Evolutionary conservation across 2,113 vertebrate species (phyloP).

Genomic region (Rallus limicola): DNA sequence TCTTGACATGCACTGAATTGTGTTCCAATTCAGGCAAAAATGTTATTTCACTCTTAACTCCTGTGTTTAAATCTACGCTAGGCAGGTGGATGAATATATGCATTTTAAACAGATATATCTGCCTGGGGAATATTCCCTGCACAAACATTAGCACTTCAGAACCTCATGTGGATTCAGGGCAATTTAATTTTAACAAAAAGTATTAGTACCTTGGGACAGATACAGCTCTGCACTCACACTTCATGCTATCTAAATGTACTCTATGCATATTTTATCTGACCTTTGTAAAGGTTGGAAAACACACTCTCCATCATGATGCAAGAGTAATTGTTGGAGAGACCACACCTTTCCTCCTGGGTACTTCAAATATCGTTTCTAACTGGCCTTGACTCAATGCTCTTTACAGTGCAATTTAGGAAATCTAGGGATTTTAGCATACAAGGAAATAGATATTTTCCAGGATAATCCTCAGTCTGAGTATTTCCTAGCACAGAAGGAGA

Average conservation of each 20-base stretch:
- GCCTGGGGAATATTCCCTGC: background rate
- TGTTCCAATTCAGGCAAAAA: constrained; percentile 21
- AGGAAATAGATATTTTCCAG: background rate
- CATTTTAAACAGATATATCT: constrained; percentile 46
- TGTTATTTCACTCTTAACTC: constrained; percentile 24
- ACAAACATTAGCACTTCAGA: constrained; percentile 50
- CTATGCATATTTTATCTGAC: constrained; percentile 51
- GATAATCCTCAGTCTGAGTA: background rate
- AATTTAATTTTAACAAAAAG: constrained; percentile 47
- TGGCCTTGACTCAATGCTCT: background rate
- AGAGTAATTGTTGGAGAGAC: background rate
- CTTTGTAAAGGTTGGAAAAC: constrained; percentile 48
- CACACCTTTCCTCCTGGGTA: background rate
- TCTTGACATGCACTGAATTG: background rate
- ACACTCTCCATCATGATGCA: background rate
- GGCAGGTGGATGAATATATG: constrained; percentile 28
- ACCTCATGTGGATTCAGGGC: constrained; percentile 27
- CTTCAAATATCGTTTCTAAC: background rate
- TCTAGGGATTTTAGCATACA: background rate
- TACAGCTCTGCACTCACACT: background rate
- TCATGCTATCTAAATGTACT: constrained; percentile 13
- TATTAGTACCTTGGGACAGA: constrained; percentile 47
- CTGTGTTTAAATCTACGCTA: constrained; percentile 3
- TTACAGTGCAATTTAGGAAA: background rate
- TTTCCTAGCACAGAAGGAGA: background rate